Evolutionary conservation across 1,140 invertebrate genomes (phyloP).

Genomic region (Bursaphelenchus mucronatus): DNA sequence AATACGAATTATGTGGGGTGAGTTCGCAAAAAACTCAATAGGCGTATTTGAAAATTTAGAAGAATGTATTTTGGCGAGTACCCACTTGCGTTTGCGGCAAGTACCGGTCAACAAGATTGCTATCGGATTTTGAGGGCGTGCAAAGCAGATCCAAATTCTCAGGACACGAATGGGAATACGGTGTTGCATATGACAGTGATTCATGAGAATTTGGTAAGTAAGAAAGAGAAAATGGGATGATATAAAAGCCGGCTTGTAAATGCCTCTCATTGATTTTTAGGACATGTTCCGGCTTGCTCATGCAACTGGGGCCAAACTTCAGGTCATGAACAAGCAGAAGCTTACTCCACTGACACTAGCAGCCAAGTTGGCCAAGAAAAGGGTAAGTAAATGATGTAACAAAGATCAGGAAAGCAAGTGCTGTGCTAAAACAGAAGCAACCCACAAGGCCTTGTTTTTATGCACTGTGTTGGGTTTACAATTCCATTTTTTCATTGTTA

Average conservation of each 20-base stretch:
- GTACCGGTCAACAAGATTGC: conserved; percentile 91
- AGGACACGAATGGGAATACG: conserved; percentile 96
- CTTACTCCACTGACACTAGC: conserved; percentile 87
- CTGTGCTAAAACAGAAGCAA: not conserved
- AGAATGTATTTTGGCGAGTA: conserved; percentile 99
- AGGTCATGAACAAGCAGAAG: conserved; percentile 78
- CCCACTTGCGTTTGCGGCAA: conserved; percentile 89
- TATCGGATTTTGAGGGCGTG: conserved; percentile 85
- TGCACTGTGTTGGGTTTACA: too few species aligned
- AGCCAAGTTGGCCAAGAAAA: conserved; percentile 80
- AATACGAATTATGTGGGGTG: conserved; percentile 90
- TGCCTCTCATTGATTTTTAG: conserved; percentile 63
- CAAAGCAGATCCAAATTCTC: conserved; percentile 84
- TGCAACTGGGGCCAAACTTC: conserved; percentile 78
- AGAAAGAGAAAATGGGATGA: not conserved
- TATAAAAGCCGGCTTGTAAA: conserved; percentile 2
- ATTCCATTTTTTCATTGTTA: too few species aligned
- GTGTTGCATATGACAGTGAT: conserved; percentile 93
- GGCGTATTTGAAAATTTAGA: conserved; percentile 62
- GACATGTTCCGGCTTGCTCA: conserved; percentile 88
- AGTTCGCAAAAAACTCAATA: not conserved
- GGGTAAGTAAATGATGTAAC: conserved; percentile 3
- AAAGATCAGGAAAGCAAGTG: too few species aligned
- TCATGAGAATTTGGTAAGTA: conserved; percentile 75
- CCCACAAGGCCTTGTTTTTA: not conserved